These are phyloP conservation scores for Sarotherodon lohbergeri DNA, from an alignment of 2,113 vertebrate genomes.

Conservation along the genomic window DNA sequence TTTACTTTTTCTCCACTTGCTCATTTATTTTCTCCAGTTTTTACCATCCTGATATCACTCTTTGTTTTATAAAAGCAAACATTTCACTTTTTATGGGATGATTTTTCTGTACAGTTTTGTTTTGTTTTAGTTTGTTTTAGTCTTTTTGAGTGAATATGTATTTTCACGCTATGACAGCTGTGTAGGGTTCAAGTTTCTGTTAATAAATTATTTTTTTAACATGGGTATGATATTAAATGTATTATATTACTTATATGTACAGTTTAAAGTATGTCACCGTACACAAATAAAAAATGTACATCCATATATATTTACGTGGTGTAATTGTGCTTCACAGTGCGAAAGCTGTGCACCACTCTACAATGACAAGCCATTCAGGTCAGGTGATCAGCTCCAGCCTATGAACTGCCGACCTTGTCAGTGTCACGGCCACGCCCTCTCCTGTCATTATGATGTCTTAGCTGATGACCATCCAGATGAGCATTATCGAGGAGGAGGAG, in stretches of 20 bases:
- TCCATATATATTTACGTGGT: neutral
- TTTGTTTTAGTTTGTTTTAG: neutral
- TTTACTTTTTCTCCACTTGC: neutral
- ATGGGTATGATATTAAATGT: neutral
- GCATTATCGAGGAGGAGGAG: constrained; percentile 79
- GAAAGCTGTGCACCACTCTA: constrained; percentile 81
- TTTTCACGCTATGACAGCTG: neutral
- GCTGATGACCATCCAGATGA: constrained; percentile 80
- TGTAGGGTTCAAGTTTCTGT: neutral
- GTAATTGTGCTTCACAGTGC: constrained; percentile 68
- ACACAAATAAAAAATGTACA: neutral
- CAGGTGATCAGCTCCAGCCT: constrained; percentile 78
- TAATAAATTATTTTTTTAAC: neutral
- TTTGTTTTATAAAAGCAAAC: constrained; percentile 22
- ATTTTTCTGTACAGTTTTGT: neutral
- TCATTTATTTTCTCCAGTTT: neutral
- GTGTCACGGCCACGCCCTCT: constrained; percentile 79
- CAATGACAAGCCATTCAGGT: constrained; percentile 86
- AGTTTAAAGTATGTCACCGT: neutral
- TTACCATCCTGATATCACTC: neutral
- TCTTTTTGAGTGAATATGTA: neutral
- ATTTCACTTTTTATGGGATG: neutral
- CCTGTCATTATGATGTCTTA: constrained; percentile 81
- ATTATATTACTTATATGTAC: neutral
- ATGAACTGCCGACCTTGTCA: constrained; percentile 84